Evolutionary conservation across 2,888 invertebrate genomes (phyloP).

Genomic region (Apamea sordens): DNA sequence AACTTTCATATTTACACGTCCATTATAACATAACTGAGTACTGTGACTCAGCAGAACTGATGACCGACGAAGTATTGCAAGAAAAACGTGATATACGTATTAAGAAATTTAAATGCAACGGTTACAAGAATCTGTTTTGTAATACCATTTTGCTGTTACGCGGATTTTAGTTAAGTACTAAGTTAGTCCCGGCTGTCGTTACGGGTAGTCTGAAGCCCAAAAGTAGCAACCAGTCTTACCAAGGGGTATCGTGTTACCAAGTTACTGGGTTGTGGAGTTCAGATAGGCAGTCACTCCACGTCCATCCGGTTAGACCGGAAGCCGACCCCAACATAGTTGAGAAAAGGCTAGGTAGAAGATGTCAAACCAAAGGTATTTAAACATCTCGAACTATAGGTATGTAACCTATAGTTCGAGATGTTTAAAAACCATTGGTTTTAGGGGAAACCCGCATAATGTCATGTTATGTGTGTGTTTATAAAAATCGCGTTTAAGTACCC

Average conservation of each 20-base stretch:
- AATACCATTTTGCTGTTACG: background rate
- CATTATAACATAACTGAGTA: background rate
- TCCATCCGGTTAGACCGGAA: background rate
- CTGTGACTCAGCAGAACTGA: conserved; percentile 49
- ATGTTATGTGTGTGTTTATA: too few relatives aligned
- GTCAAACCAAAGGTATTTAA: too few relatives aligned
- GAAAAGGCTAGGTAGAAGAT: background rate
- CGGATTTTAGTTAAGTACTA: background rate
- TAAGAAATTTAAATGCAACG: conserved; percentile 10
- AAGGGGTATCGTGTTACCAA: background rate
- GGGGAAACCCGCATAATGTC: too few relatives aligned
- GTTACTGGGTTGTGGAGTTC: background rate
- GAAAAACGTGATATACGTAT: conserved; percentile 17
- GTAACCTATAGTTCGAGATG: too few relatives aligned
- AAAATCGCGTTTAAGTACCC: too few relatives aligned
- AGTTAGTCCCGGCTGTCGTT: background rate
- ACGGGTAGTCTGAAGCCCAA: background rate
- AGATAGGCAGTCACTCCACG: background rate
- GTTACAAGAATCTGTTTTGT: conserved; percentile 4
- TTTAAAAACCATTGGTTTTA: too few relatives aligned
- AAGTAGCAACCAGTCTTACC: background rate
- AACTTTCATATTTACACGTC: conserved; percentile 60
- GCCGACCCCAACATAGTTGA: background rate
- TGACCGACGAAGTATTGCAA: conserved; percentile 22
- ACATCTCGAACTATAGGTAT: too few relatives aligned